Evolutionary conservation across 2,113 vertebrate species (phyloP), one percentile per base, ranked within the genome.

Genomic region (Salvelinus fontinalis): DNA sequence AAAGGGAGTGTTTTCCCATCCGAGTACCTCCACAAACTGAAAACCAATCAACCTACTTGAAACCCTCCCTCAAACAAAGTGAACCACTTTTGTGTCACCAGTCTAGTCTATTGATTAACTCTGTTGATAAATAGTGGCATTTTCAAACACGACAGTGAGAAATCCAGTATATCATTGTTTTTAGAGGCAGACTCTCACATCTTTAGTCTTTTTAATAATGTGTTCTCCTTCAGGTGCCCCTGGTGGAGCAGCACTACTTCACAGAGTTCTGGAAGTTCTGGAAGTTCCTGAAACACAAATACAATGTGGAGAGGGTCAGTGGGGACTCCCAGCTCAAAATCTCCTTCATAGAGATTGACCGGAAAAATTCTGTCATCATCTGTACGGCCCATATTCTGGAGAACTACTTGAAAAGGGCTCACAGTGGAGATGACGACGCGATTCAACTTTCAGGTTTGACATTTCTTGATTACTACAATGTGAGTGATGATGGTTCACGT

Each of bases 341-440:
- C 90, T 96, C 96, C 64, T 99, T 99, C 89, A 91, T 95, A 78
- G 90, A 96, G 86, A 94, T 95, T n/a, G 93, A 97, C 49, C 91
- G 80, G 86, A 86, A 88, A 14, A 85, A 94, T 76, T 95, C 98
- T 81, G 93, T 99, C 80, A 94, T 99, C 85, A 96, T 99, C 81
- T 95, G 96, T 86, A 99, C 98, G n/a, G 97, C 98, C 74, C 95
- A 98, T 88, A 99, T 99, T 62, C 94, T 99, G 77, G 97, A 99
- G 88, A 99, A 99, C 89, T 95, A 90, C 62, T 91, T 99, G 79
- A 86, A 93, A 77, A 92, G 93, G 76, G 88, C 89, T 34, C 85
- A 90, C 31, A 73, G 81, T 3, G 94, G 93, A 71, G 94, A 95
- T 59, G 96, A 98, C 81, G 95, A 95, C 76, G 92, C 94, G 22